Conservation (phyloP, 1,140 invertebrate genomes). For the Drosophila aff. region DNA sequence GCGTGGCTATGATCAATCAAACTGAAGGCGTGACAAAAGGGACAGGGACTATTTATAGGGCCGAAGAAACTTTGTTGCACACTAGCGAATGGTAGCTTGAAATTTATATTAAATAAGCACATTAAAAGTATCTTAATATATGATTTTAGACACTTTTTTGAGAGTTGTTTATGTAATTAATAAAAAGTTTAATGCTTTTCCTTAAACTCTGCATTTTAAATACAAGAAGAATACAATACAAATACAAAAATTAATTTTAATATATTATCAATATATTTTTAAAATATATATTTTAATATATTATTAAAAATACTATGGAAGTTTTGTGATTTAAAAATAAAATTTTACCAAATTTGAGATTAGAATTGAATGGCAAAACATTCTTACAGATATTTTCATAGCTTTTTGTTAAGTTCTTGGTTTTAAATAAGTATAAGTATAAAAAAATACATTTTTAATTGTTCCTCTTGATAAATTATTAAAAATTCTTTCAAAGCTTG, state of each 20-base stretch:
- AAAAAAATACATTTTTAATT: too few relatives aligned
- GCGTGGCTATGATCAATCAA: slow-evolving; percentile 51
- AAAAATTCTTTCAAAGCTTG: background rate
- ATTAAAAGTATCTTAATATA: background rate
- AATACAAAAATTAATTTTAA: background rate
- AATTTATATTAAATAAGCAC: slow-evolving; percentile 3
- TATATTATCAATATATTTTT: background rate
- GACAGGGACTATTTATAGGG: slow-evolving; percentile 30
- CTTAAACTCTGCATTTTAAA: background rate
- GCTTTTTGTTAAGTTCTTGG: too few relatives aligned
- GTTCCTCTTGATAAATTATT: too few relatives aligned
- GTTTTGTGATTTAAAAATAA: background rate
- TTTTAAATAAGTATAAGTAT: too few relatives aligned
- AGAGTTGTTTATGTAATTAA: background rate
- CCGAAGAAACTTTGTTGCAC: background rate
- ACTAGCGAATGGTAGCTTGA: background rate
- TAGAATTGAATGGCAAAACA: background rate
- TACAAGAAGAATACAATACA: background rate
- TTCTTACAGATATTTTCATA: too few relatives aligned
- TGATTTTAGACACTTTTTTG: background rate
- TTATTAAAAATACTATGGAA: background rate
- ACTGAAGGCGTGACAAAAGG: slow-evolving; percentile 44
- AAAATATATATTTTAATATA: background rate
- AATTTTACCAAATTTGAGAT: too few relatives aligned
- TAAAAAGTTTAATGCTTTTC: background rate